These are phyloP conservation scores for Agriopis marginaria DNA, from an alignment of 2,888 invertebrate species.

Conservation along the genomic window DNA sequence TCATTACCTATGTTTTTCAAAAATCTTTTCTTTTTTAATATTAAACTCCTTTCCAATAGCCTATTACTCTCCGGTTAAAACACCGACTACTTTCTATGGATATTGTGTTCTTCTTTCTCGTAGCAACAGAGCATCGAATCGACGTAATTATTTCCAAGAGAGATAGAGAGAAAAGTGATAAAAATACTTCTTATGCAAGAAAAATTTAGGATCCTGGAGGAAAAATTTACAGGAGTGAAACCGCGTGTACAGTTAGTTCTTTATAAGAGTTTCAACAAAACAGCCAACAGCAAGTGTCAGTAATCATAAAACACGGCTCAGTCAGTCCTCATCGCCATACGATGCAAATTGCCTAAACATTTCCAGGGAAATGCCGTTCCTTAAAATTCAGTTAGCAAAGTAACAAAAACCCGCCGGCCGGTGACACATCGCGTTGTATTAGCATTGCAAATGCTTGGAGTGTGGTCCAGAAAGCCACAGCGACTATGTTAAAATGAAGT, in stretches of 20 bases:
- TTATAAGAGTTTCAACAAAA: not conserved
- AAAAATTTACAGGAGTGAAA: too few relatives aligned
- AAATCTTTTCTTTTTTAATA: too few relatives aligned
- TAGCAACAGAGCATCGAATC: too few relatives aligned
- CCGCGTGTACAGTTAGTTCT: not conserved
- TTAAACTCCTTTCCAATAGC: too few relatives aligned
- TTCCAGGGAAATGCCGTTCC: conserved; percentile 28
- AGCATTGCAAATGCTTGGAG: conserved; percentile 21
- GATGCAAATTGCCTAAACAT: conserved; percentile 34
- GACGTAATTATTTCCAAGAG: too few relatives aligned
- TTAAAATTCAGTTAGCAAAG: conserved; percentile 41
- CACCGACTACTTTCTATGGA: too few relatives aligned
- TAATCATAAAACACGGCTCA: conserved; percentile 12
- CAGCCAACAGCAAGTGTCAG: not conserved
- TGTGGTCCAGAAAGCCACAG: conserved; percentile 16
- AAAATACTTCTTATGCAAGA: too few relatives aligned
- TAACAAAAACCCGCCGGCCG: conserved; percentile 37
- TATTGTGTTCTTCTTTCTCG: too few relatives aligned
- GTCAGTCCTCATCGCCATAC: conserved; percentile 16
- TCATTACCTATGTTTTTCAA: too few relatives aligned
- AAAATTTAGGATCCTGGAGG: too few relatives aligned
- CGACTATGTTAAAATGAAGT: conserved; percentile 3
- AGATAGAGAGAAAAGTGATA: too few relatives aligned
- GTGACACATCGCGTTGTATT: conserved; percentile 17
- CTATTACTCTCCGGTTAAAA: too few relatives aligned